phyloP scores from a whole-genome alignment of 2,888 invertebrate genomes.

The Sipha maydis region DNA sequence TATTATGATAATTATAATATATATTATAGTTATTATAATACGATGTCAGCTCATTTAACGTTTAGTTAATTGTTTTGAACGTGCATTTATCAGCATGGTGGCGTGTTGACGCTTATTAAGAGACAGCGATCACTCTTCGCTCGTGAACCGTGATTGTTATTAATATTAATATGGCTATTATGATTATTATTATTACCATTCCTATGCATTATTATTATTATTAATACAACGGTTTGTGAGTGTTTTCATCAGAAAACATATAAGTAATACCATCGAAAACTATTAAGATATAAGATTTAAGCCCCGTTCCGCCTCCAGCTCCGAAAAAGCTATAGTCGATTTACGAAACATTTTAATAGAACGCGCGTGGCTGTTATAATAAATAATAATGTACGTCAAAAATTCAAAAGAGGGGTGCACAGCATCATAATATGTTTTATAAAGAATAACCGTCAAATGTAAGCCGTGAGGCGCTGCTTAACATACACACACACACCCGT shows the following conservation, averaged over 20 bases:
- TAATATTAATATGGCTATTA: neutral
- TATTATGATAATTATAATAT: too few relatives aligned
- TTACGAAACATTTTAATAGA: neutral
- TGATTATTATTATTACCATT: too few relatives aligned
- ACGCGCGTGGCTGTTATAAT: neutral
- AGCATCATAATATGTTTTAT: neutral
- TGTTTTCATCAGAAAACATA: neutral
- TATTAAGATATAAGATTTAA: neutral
- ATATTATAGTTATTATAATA: too few relatives aligned
- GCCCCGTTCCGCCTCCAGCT: neutral
- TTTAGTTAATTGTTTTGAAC: too few relatives aligned
- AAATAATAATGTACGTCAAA: constrained; percentile 23
- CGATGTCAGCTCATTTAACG: too few relatives aligned
- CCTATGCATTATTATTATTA: too few relatives aligned
- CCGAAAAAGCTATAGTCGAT: neutral
- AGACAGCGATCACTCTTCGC: neutral
- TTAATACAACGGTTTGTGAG: too few relatives aligned
- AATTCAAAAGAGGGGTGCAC: neutral
- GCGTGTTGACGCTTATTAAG: too few relatives aligned
- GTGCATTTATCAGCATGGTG: too few relatives aligned
- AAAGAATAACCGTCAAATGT: neutral
- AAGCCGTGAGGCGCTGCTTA: neutral
- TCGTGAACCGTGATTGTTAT: neutral
- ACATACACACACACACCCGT: too few relatives aligned
- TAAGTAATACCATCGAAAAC: neutral